These are phyloP conservation scores for Podarcis siculus DNA, from an alignment of 2,797 vertebrate species.

Conservation along the genomic window DNA sequence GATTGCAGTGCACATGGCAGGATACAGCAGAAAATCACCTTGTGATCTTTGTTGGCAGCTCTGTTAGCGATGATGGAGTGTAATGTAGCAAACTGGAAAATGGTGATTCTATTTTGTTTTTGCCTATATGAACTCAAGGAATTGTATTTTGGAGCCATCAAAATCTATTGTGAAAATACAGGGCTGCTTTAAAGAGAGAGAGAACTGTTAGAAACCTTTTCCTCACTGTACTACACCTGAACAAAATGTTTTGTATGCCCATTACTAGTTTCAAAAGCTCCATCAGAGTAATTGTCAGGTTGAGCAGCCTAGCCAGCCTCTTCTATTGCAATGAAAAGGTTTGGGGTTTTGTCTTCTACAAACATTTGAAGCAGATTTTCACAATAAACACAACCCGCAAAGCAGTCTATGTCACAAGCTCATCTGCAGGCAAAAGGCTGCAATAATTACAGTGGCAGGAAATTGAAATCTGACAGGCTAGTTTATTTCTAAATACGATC, in stretches of 20 bases:
- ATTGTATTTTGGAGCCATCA: slow-evolving; percentile 35
- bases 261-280: background rate
- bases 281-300: slow-evolving; percentile 45
- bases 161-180: slow-evolving; percentile 33
- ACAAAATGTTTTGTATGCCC: background rate
- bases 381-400: background rate
- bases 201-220: background rate
- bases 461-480: background rate
- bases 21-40: slow-evolving; percentile 67
- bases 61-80: slow-evolving; percentile 60
- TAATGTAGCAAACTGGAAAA: slow-evolving; percentile 62
- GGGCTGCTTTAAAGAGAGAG: background rate
- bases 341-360: background rate
- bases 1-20: slow-evolving; percentile 38
- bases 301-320: background rate
- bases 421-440: background rate
- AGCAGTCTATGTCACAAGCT: background rate
- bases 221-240: background rate
- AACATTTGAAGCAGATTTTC: background rate
- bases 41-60: slow-evolving; percentile 65
- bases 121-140: slow-evolving; percentile 34
- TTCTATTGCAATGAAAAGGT: slow-evolving; percentile 28
- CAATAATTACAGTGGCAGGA: accelerated
- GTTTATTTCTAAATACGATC: background rate
- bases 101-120: slow-evolving; percentile 35